These are phyloP conservation scores for Brenthis ino DNA, from an alignment of 2,888 invertebrate genomes.

Conservation along the genomic window DNA sequence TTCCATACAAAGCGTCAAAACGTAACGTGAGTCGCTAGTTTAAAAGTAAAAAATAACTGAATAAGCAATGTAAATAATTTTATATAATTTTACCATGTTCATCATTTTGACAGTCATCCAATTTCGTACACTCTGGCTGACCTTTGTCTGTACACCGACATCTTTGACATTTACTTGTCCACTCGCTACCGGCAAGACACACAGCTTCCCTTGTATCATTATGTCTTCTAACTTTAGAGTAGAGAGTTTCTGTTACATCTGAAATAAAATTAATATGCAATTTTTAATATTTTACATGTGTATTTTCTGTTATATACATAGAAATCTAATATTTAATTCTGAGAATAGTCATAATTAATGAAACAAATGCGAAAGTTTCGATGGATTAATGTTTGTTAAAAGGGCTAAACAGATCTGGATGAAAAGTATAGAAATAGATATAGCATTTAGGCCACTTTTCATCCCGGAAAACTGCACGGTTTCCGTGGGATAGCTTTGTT, in stretches of 20 bases:
- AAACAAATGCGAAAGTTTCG: too few relatives aligned
- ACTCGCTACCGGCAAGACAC: slow-evolving; percentile 58
- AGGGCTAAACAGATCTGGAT: too few relatives aligned
- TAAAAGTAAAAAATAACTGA: too few relatives aligned
- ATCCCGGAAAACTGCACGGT: too few relatives aligned
- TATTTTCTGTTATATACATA: neutral
- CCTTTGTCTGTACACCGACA: slow-evolving; percentile 58
- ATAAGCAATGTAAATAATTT: neutral
- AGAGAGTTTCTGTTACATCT: too few relatives aligned
- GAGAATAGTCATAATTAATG: too few relatives aligned
- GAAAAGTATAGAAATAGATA: too few relatives aligned
- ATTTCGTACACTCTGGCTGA: slow-evolving; percentile 51
- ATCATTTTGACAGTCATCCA: slow-evolving; percentile 38
- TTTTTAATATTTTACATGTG: neutral
- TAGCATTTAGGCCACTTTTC: too few relatives aligned
- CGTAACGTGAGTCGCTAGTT: too few relatives aligned
- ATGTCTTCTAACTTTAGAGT: slow-evolving; percentile 17
- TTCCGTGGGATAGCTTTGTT: too few relatives aligned
- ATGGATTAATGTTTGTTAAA: too few relatives aligned
- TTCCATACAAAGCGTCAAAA: too few relatives aligned
- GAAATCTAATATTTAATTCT: neutral
- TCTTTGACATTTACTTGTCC: slow-evolving; percentile 62
- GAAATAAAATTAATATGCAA: neutral
- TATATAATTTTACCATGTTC: slow-evolving; percentile 43
- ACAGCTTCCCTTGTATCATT: slow-evolving; percentile 42